Evolutionary conservation across 2,888 invertebrate species (phyloP), one percentile per base, ranked within the genome.

Genomic region (Hyles lineata): DNA sequence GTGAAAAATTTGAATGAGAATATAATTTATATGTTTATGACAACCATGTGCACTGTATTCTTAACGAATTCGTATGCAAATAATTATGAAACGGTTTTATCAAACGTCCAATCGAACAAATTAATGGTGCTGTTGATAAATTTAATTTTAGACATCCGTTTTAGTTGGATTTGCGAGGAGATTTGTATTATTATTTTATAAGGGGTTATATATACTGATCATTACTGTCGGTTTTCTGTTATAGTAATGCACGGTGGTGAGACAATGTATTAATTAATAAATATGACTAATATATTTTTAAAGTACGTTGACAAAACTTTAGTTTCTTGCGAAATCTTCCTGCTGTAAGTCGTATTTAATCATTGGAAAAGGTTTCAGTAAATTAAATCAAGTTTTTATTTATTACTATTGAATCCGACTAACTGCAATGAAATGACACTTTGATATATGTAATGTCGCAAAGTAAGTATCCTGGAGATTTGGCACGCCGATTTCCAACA

Each of bases 51-150:
- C 63, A 43, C 11, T 35, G 21, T 67, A 11, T 67, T 50, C 43
- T 67, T 67, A 23, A 23, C 50, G 23, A 67, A 43, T 67, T 50
- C 50, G 19, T 32, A 35, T 62, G 35, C 32, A 67, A 67, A 50
- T 67, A 50, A 67, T 67, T 23, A 50, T 25, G 43, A 62, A 62
- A 62, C 32, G 55, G 35, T 61, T 61, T 63, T 63, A 63, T 35
- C 43, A 63, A 63, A 43, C 3, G 63, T 43, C 11, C 11, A 15
- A 43, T 67, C 32, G n/a, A 9, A 63, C 63, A 63, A 63, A 50
- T 50, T 50, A 67, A 67, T 67, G 50, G 17, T 17, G 23, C 23
- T 23, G 50, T 50, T 50, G 50, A 50, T 17, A 43, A 35, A n/a
- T 63, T 60, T 43, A 35, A 63, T 63, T 50, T 23, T 67, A 67